A percentile compares a stretch with the other conserved stretches of the same genome.
Conservation (phyloP, 2,797 vertebrate species). For the Chloroceryle amazona region DNA sequence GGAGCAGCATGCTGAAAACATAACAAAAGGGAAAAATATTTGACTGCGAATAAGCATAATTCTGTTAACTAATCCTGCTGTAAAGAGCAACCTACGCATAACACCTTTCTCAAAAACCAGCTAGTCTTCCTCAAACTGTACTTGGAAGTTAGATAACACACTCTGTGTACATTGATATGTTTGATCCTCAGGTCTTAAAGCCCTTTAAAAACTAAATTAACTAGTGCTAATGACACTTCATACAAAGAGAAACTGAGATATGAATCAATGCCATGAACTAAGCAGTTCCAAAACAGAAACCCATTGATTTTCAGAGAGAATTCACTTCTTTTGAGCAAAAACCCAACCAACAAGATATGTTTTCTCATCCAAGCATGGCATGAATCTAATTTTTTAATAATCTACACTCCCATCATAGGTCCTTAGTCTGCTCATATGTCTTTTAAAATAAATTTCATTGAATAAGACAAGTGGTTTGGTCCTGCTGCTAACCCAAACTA, state of each 20-base stretch:
- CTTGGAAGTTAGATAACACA: not conserved
- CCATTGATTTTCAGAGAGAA: not conserved
- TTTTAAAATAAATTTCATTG: not conserved
- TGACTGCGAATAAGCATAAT: not conserved
- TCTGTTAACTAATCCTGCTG: not conserved
- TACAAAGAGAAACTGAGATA: not conserved
- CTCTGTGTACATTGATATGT: rapidly evolving
- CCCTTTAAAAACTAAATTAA: not conserved
- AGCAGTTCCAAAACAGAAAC: not conserved
- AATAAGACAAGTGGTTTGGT: not conserved
- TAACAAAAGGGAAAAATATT: constrained; percentile 10
- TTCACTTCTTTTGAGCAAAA: not conserved
- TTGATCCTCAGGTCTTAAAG: not conserved
- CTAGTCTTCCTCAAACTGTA: not conserved
- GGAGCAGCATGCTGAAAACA: constrained; percentile 74
- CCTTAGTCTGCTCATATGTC: not conserved
- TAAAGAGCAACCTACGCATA: not conserved
- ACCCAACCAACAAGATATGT: not conserved
- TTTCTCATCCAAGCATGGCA: not conserved
- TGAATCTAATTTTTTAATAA: not conserved
- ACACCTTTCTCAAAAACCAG: not conserved
- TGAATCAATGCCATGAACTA: not conserved
- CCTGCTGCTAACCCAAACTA: not conserved
- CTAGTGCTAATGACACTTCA: not conserved
- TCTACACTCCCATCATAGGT: not conserved